phyloP scores from a whole-genome alignment of 2,113 vertebrate species.

The Lamprotornis superbus region DNA sequence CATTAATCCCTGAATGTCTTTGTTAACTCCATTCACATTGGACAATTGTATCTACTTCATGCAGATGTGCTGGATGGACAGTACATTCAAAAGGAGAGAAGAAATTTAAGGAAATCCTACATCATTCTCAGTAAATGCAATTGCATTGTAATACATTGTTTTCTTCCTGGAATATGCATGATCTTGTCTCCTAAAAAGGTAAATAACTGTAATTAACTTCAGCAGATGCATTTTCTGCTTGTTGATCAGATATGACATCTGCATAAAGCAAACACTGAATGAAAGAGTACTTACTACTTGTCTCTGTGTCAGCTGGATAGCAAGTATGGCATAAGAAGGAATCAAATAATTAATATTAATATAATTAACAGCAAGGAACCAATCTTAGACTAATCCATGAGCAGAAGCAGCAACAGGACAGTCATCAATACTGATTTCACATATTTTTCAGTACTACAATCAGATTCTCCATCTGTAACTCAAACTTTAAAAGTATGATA shows the following conservation, averaged over 20 bases:
- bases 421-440: not conserved
- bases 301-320: not conserved
- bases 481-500: slow-evolving; percentile 72
- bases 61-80: not conserved
- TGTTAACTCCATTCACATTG: not conserved
- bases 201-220: not conserved
- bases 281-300: not conserved
- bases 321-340: not conserved
- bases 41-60: not conserved
- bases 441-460: slow-evolving; percentile 26
- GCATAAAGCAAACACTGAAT: not conserved
- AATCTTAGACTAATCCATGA: not conserved
- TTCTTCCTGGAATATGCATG: not conserved
- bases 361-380: not conserved
- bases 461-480: slow-evolving; percentile 68
- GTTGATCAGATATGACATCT: not conserved
- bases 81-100: not conserved
- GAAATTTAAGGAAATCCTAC: not conserved
- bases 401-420: not conserved
- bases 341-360: not conserved
- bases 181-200: not conserved
- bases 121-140: not conserved
- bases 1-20: not conserved
- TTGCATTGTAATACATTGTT: not conserved
- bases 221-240: not conserved